These are phyloP conservation scores for Chouioia cunea DNA, from an alignment of 2,888 invertebrate species.

Conservation along the genomic window DNA sequence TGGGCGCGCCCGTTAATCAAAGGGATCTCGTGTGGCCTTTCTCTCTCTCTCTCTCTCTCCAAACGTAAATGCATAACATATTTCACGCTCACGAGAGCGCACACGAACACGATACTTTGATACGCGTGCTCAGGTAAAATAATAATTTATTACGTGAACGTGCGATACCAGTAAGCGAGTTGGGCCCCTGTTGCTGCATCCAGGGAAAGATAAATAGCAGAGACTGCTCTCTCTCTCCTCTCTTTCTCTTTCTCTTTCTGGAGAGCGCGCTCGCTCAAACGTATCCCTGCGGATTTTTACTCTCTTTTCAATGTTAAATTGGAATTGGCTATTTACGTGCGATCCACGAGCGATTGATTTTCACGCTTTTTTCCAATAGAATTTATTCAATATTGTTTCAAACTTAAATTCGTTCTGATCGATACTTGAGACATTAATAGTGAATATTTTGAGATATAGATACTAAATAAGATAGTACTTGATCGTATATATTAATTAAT, in stretches of 20 bases:
- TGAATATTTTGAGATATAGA: no score
- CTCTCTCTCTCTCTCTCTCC: not conserved
- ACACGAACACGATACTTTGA: slow-evolving; percentile 17
- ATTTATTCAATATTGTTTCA: no score
- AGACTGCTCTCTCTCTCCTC: no score
- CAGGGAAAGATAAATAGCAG: slow-evolving; percentile 26
- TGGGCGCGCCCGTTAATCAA: slow-evolving; percentile 30
- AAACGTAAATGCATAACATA: slow-evolving; percentile 31
- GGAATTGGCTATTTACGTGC: slow-evolving; percentile 16
- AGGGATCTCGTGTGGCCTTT: not conserved
- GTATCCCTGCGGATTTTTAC: slow-evolving; percentile 1
- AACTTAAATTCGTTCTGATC: no score
- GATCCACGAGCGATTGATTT: no score
- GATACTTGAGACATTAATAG: no score
- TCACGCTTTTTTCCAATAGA: no score
- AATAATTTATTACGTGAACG: slow-evolving; percentile 29
- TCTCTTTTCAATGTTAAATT: slow-evolving; percentile 20
- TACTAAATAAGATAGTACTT: no score
- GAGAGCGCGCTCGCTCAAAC: no score
- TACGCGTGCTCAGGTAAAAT: slow-evolving; percentile 12
- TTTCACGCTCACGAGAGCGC: slow-evolving; percentile 8
- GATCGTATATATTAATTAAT: no score
- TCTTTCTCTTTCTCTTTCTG: no score
- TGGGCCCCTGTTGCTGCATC: no score
- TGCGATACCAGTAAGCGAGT: not conserved